Percentiles rank a stretch among this genome's conserved stretches.
Evolutionary conservation across 2,888 invertebrate genomes (phyloP).

Genomic region (Therioaphis trifolii): DNA sequence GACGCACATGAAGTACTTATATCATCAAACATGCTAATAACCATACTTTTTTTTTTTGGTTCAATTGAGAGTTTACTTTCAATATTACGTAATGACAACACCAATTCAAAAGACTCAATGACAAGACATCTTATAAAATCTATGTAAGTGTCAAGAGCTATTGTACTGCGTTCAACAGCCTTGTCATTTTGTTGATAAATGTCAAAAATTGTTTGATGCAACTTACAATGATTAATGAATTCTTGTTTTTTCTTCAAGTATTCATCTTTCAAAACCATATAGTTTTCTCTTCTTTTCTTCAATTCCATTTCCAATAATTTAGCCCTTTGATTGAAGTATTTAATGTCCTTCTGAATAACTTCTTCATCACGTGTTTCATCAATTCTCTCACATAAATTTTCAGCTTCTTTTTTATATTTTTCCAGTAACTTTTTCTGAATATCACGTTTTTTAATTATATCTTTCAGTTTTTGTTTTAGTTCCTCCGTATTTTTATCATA

Average conservation of each 20-base stretch:
- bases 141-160: background rate
- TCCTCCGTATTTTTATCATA: background rate
- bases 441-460: conserved; percentile 2
- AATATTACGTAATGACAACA: conserved; percentile 24
- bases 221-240: background rate
- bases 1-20: conserved; percentile 79
- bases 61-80: conserved; percentile 46
- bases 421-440: conserved; percentile 14
- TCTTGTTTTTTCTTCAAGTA: conserved; percentile 53
- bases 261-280: conserved; percentile 12
- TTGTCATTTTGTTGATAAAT: background rate
- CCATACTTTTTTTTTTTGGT: background rate
- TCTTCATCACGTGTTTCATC: background rate
- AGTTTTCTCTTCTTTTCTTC: background rate
- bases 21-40: conserved; percentile 58
- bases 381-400: background rate
- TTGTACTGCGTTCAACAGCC: background rate
- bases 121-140: background rate
- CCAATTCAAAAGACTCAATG: conserved; percentile 22
- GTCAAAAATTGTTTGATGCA: conserved; percentile 22
- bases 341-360: conserved; percentile 15
- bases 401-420: background rate
- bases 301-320: conserved; percentile 31
- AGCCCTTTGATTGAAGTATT: conserved; percentile 4
- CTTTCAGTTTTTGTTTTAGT: background rate